Conservation (phyloP, 2,888 invertebrate genomes). For the Temnothorax unifasciatus region DNA sequence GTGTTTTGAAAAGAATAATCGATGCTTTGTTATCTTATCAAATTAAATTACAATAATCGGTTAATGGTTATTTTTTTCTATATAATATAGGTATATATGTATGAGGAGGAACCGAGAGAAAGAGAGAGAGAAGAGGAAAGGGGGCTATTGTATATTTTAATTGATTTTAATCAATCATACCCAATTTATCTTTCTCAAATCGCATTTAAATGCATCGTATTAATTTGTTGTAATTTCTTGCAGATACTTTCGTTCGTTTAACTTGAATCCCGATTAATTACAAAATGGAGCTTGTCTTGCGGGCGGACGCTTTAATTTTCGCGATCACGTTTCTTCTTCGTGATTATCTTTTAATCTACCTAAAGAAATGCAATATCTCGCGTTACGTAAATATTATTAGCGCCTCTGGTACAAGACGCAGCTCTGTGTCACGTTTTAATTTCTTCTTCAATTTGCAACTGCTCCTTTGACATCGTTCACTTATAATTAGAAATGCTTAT, state of each 20-base stretch:
- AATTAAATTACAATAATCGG: not conserved
- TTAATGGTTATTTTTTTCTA: not conserved
- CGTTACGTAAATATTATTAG: constrained; percentile 52
- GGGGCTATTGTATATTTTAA: not conserved
- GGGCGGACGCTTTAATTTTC: not conserved
- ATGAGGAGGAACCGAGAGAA: too few species aligned
- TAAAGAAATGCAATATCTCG: constrained; percentile 41
- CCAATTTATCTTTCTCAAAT: not conserved
- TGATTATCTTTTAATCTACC: constrained; percentile 27
- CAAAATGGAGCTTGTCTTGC: not conserved
- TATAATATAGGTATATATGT: too few species aligned
- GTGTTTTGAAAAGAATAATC: constrained; percentile 1
- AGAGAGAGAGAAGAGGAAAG: not conserved
- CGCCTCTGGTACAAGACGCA: not conserved
- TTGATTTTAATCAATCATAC: not conserved
- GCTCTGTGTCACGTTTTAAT: not conserved
- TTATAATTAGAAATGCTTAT: not conserved
- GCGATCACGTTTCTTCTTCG: not conserved
- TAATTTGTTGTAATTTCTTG: not conserved
- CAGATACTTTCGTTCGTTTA: not conserved
- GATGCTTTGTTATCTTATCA: not conserved
- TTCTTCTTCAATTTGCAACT: not conserved
- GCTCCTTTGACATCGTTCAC: not conserved
- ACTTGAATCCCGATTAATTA: not conserved
- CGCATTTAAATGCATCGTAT: not conserved